Evolutionary conservation across 2,797 vertebrate species (phyloP), one percentile per base, ranked within the genome.

Genomic region (Acrossocheilus fasciatus): DNA sequence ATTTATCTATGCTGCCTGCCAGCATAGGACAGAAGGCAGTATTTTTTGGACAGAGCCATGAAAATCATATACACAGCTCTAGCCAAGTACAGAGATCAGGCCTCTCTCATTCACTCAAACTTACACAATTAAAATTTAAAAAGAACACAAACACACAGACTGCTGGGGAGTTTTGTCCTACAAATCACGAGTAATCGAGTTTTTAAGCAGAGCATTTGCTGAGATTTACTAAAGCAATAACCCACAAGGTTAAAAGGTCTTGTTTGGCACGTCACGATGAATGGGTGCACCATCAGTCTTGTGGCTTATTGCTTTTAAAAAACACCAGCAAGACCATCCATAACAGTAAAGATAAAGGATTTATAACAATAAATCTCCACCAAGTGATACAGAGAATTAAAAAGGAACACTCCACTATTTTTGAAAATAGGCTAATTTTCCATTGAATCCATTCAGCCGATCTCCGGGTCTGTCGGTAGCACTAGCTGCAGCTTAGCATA

Each of bases 241-340:
- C 36, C 54, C 36, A 78, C 36, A 34, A 64, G 59, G n/a, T 80
- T 80, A 66, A 80, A 30, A 64, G 23, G 76, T 62, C 4, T 80
- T 64, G 15, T 80, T 43, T 45, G 23, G 18, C 57, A 45, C 1
- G 3, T 12, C 15, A 66, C 9, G 18, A 47, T 64, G 26, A 30
- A 80, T 43, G 17, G 41, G 17, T 47, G 64, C 62, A 62, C 11
- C 12, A 62, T 41, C 54, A 45, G 11, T 39, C n/a, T 45, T n/a
- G 23, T 14, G 12, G 41, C 70, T 73, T 45, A 73, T 45, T 73
- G 41, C 23, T 73, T 34, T 66, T 36, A 68, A n/a, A 47, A 74
- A 74, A 74, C 23, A 26, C 3, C 12, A 23, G 12, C 41, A 74
- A 74, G 41, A 47, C 12, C 72, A 74, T 47, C 12, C 10, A 74